A percentile compares a stretch with the other conserved stretches of the same genome.
Conservation (phyloP, 1,140 invertebrate genomes). For the Caerostris extrusa region DNA sequence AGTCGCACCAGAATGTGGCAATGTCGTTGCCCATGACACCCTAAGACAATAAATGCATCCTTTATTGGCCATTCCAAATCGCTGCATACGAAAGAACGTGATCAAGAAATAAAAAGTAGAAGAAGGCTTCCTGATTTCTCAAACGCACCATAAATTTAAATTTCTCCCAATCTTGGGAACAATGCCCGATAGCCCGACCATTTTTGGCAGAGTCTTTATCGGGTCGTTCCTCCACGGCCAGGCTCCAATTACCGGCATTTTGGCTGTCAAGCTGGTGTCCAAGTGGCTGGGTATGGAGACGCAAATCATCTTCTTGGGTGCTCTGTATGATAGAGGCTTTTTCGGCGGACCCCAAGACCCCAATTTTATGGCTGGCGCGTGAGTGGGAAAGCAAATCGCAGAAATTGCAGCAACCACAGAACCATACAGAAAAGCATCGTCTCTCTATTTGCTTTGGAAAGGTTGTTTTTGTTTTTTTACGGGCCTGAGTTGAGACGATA, state of each 20-base stretch:
- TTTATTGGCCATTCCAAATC: too few species aligned
- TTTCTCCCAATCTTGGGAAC: neutral
- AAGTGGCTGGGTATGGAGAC: neutral
- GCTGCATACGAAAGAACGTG: too few species aligned
- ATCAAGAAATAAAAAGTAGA: neutral
- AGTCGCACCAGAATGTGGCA: too few species aligned
- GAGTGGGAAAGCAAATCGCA: neutral
- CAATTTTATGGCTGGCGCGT: conserved; percentile 38
- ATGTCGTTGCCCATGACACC: too few species aligned
- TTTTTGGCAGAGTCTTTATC: neutral
- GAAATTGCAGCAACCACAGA: neutral
- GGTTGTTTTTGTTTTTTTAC: neutral
- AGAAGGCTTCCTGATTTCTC: conserved; percentile 25
- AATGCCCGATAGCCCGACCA: conserved; percentile 41
- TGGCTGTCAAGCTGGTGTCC: conserved; percentile 23
- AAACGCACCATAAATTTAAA: conserved; percentile 14
- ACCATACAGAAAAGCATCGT: neutral
- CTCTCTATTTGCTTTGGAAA: neutral
- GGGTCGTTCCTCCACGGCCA: neutral
- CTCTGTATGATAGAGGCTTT: neutral
- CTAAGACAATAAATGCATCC: too few species aligned
- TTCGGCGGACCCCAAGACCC: conserved; percentile 21
- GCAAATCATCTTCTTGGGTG: neutral
- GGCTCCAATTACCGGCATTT: conserved; percentile 28
- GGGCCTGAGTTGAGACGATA: neutral